These are phyloP conservation scores for Habrosyne pyritoides DNA, from an alignment of 2,888 invertebrate species.

Conservation along the genomic window DNA sequence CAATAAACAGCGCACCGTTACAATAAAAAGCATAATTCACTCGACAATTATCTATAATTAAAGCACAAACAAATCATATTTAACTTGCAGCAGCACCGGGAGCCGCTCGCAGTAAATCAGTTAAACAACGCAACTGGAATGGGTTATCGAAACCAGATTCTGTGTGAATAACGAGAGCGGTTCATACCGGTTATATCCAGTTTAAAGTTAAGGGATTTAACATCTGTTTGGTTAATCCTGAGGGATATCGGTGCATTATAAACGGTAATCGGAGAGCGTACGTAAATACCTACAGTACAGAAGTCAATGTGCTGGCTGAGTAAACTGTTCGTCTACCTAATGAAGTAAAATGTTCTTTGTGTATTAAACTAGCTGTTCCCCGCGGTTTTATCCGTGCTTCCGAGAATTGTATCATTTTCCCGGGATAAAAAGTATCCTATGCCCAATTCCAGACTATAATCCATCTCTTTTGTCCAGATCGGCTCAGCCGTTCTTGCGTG, in stretches of 20 bases:
- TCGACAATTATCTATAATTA: slow-evolving; percentile 45
- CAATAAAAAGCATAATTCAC: slow-evolving; percentile 40
- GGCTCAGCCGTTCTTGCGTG: too few relatives aligned
- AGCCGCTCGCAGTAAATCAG: slow-evolving; percentile 38
- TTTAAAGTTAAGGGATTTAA: slow-evolving; percentile 3
- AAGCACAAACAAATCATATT: slow-evolving; percentile 45
- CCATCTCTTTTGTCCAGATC: too few relatives aligned
- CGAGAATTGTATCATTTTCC: too few relatives aligned
- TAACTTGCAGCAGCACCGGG: slow-evolving; percentile 34
- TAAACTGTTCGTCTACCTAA: too few relatives aligned
- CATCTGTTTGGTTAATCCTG: slow-evolving; percentile 18
- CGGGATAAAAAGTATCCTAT: too few relatives aligned
- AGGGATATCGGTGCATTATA: neutral
- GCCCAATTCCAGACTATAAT: too few relatives aligned
- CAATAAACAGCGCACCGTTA: slow-evolving; percentile 8
- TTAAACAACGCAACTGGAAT: slow-evolving; percentile 38
- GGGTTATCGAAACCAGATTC: slow-evolving; percentile 54
- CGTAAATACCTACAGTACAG: too few relatives aligned
- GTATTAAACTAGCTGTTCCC: too few relatives aligned
- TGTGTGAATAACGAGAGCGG: slow-evolving; percentile 30
- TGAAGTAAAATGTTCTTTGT: too few relatives aligned
- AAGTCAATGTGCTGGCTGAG: too few relatives aligned
- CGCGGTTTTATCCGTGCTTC: too few relatives aligned
- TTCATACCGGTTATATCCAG: slow-evolving; percentile 16
- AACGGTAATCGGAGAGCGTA: neutral